A percentile compares a stretch with the other conserved stretches of the same genome.
These are phyloP conservation scores for Drosophila azteca DNA, from an alignment of 1,140 invertebrate genomes.

Conservation along the genomic window DNA sequence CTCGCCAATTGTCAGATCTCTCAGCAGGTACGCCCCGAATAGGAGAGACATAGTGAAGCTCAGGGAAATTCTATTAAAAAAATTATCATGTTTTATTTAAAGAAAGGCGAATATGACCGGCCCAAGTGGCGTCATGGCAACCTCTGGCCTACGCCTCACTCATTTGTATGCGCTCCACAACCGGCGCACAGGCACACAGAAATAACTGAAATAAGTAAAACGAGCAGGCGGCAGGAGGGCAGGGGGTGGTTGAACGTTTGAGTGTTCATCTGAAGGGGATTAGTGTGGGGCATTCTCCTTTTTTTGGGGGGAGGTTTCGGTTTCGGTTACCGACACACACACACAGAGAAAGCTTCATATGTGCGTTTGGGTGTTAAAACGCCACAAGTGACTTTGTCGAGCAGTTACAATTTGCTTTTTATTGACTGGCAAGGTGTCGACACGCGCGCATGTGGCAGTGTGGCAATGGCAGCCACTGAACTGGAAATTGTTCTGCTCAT, in stretches of 20 bases:
- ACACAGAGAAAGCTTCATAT: conserved; percentile 57
- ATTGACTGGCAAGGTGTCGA: conserved; percentile 75
- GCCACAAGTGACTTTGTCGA: conserved; percentile 76
- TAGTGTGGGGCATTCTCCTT: conserved; percentile 35
- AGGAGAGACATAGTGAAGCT: conserved; percentile 2
- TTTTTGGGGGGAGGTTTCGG: conserved; percentile 10
- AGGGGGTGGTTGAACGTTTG: neutral
- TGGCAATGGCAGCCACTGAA: conserved; percentile 27
- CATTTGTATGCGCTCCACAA: conserved; percentile 71
- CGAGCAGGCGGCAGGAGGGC: conserved; percentile 21
- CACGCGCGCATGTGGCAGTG: conserved; percentile 18
- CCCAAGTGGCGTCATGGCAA: conserved; percentile 11
- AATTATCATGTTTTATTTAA: conserved; percentile 75
- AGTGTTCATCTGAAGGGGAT: conserved; percentile 34
- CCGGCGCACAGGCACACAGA: conserved; percentile 45
- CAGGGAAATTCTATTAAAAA: conserved; percentile 64
- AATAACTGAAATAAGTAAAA: conserved; percentile 73
- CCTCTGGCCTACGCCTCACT: conserved; percentile 18
- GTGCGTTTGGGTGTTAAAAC: conserved; percentile 73
- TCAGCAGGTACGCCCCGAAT: conserved; percentile 1
- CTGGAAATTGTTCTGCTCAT: conserved; percentile 33
- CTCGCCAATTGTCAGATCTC: conserved; percentile 50
- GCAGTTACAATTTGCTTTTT: conserved; percentile 82
- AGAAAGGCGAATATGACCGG: conserved; percentile 51
- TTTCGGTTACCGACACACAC: too few relatives aligned